Percentiles rank a stretch among this genome's conserved stretches.
Conservation (phyloP, 2,888 invertebrate species). For the Callosobruchus maculatus region DNA sequence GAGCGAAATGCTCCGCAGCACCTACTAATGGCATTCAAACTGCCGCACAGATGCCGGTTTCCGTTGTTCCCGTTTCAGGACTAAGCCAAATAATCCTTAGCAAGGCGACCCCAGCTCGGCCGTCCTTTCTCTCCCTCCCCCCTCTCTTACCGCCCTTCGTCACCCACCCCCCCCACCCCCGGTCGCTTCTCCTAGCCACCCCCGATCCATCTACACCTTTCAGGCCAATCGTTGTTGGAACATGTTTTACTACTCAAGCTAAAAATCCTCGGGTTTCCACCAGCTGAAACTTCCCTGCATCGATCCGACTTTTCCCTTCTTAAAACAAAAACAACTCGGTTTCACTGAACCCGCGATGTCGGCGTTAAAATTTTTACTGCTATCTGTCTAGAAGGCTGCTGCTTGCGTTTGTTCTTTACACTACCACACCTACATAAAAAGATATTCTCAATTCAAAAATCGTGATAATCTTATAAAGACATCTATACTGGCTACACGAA, state of each 20-base stretch:
- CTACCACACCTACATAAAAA: no score
- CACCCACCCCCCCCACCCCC: not conserved
- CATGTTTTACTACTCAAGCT: constrained; percentile 34
- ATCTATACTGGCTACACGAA: no score
- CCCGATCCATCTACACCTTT: constrained; percentile 19
- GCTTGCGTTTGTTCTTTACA: no score
- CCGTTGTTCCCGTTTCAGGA: not conserved
- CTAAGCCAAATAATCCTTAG: not conserved
- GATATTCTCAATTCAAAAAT: no score
- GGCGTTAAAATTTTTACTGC: not conserved
- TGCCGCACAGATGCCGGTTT: not conserved
- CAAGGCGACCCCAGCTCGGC: not conserved
- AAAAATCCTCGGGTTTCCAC: constrained; percentile 20
- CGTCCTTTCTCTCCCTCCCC: not conserved
- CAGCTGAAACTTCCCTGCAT: constrained; percentile 2
- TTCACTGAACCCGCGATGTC: not conserved
- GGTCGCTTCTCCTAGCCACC: no score
- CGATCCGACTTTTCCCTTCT: constrained; percentile 7
- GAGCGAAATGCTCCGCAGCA: no score
- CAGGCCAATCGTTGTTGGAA: constrained; percentile 32
- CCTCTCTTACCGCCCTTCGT: not conserved
- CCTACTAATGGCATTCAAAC: not conserved
- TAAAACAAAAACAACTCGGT: constrained; percentile 11
- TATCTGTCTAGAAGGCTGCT: no score
- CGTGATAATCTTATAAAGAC: no score